These are phyloP conservation scores for Oreochromis tanganicae DNA, from an alignment of 2,113 vertebrate species.

Conservation along the genomic window DNA sequence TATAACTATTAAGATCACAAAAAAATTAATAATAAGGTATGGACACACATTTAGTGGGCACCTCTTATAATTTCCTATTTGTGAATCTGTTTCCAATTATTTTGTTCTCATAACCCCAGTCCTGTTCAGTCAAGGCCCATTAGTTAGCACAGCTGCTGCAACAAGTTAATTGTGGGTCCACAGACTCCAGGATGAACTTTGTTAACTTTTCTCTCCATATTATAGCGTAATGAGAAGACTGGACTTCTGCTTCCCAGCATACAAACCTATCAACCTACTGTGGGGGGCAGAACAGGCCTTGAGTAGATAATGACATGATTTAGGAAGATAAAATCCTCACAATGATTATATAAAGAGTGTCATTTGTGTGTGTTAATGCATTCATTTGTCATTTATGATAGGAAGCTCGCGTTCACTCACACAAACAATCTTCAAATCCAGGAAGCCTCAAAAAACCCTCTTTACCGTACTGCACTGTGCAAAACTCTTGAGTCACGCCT, in stretches of 20 bases:
- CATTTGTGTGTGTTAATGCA: not conserved
- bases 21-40: not conserved
- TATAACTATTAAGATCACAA: not conserved
- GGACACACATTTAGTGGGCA: not conserved
- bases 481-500: not conserved
- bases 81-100: not conserved
- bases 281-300: not conserved
- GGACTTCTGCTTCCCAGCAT: not conserved
- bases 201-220: not conserved
- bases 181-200: not conserved
- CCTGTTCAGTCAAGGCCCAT: not conserved
- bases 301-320: not conserved
- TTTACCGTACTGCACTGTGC: not conserved
- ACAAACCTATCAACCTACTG: not conserved
- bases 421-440: not conserved
- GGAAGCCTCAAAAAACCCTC: not conserved
- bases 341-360: not conserved
- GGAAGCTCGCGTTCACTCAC: not conserved
- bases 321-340: not conserved
- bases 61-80: not conserved
- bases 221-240: not conserved
- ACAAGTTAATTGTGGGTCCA: not conserved
- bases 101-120: not conserved
- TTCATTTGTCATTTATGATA: not conserved
- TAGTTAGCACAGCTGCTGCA: not conserved